These are phyloP conservation scores for Odontomachus brunneus DNA, from an alignment of 1,140 invertebrate species.

Conservation along the genomic window DNA sequence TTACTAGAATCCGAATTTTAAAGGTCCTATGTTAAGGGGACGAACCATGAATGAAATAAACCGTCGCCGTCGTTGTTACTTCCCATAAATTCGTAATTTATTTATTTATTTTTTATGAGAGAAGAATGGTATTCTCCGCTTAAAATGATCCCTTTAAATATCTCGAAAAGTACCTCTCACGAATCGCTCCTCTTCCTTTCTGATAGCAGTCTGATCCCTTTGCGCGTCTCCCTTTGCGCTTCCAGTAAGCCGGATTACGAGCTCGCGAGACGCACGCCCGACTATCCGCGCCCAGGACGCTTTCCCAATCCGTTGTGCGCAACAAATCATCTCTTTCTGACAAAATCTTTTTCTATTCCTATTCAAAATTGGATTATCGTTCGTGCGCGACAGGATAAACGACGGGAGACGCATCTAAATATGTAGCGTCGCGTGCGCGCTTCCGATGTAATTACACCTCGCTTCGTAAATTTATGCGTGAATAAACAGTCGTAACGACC, in stretches of 20 bases:
- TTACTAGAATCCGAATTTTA: too few species aligned
- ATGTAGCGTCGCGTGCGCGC: background rate
- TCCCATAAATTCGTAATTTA: slow-evolving; percentile 23
- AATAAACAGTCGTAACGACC: slow-evolving; percentile 32
- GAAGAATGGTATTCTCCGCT: slow-evolving; percentile 14
- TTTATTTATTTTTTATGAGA: too few species aligned
- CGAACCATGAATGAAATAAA: too few species aligned
- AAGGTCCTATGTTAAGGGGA: too few species aligned
- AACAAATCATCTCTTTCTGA: slow-evolving; percentile 27
- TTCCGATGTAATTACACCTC: slow-evolving; percentile 23
- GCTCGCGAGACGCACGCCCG: slow-evolving; percentile 8
- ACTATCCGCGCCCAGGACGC: slow-evolving; percentile 39
- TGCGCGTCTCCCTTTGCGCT: background rate
- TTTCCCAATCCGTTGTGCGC: slow-evolving; percentile 12
- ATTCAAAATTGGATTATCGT: slow-evolving; percentile 33
- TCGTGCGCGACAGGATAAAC: background rate
- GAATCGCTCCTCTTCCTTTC: slow-evolving; percentile 1
- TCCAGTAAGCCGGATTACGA: slow-evolving; percentile 53
- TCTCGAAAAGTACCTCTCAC: background rate
- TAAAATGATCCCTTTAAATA: slow-evolving; percentile 43
- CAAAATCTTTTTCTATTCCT: slow-evolving; percentile 7
- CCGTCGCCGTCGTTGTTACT: too few species aligned
- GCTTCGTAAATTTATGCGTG: slow-evolving; percentile 14
- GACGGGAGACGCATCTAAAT: background rate
- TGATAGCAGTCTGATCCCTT: background rate